Conservation (phyloP, 2,113 vertebrate genomes). For the Eulemur rufifrons region DNA sequence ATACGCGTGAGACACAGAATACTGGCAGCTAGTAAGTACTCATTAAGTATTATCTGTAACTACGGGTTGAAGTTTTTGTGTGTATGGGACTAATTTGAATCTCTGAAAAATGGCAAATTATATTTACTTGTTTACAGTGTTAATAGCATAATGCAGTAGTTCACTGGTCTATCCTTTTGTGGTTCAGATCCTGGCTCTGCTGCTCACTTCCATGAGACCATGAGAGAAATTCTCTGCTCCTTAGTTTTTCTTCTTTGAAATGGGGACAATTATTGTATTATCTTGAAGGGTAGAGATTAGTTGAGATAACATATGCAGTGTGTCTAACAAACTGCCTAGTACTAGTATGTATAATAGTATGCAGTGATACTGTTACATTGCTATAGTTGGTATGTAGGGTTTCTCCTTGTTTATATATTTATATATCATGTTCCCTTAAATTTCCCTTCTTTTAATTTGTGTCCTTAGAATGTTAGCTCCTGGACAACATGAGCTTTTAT, state of each 20-base stretch:
- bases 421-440: neutral
- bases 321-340: neutral
- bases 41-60: neutral
- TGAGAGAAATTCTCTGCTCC: neutral
- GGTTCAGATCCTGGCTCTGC: neutral
- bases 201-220: neutral
- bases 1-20: neutral
- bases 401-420: neutral
- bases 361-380: neutral
- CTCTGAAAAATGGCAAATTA: neutral
- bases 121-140: neutral
- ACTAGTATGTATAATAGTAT: neutral
- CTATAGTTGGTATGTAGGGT: neutral
- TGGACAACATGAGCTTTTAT: neutral
- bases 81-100: neutral
- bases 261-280: neutral
- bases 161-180: neutral
- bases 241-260: constrained; percentile 13
- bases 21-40: neutral
- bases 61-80: neutral
- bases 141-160: neutral
- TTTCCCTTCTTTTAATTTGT: neutral
- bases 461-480: neutral
- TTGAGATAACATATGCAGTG: neutral
- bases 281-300: neutral